Evolutionary conservation across 2,797 vertebrate genomes (phyloP).

Genomic region (Sebastolobus alascanus): DNA sequence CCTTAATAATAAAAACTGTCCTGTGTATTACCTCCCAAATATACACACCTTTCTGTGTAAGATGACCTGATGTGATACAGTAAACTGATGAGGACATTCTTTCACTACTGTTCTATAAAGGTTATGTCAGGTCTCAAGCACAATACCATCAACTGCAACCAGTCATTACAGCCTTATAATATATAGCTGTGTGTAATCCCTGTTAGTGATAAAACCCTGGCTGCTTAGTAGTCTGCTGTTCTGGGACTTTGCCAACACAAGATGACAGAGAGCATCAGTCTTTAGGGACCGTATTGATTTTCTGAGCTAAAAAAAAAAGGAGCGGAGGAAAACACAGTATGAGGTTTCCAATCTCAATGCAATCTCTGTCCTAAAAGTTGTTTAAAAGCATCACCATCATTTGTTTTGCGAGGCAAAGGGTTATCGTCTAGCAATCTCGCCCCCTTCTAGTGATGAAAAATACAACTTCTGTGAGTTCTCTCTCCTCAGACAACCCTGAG

Average conservation of each 20-base stretch:
- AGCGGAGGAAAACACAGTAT: slow-evolving; percentile 9
- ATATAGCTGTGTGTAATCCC: slow-evolving; percentile 6
- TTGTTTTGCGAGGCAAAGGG: slow-evolving; percentile 3
- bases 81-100: background rate
- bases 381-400: slow-evolving; percentile 6
- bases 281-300: background rate
- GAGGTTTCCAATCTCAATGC: slow-evolving; percentile 22
- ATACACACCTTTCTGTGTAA: background rate
- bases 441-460: background rate
- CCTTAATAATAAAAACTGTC: background rate
- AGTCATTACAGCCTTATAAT: background rate
- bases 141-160: background rate
- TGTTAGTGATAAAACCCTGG: slow-evolving; percentile 13
- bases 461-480: background rate
- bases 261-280: slow-evolving; percentile 10
- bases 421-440: background rate
- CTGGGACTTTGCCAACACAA: slow-evolving; percentile 8
- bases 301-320: background rate
- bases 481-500: background rate
- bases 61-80: background rate
- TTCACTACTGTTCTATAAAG: background rate
- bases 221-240: background rate
- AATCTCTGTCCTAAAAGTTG: slow-evolving; percentile 8
- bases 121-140: background rate
- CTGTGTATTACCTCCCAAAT: background rate